phyloP scores from a whole-genome alignment of 2,113 vertebrate species.

The Limanda limanda region DNA sequence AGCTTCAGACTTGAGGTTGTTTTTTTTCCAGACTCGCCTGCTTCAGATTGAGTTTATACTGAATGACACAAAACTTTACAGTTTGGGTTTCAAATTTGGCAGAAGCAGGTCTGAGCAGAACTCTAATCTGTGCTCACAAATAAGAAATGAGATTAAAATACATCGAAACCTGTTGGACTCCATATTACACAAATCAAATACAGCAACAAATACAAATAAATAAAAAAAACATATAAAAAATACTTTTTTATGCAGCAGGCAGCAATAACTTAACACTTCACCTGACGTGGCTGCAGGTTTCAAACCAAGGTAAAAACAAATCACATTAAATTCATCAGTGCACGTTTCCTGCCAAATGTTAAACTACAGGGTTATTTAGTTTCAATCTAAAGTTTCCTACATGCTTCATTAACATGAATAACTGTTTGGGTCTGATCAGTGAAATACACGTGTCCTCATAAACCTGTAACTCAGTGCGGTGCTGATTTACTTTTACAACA shows the following conservation, averaged over 20 bases:
- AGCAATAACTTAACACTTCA: slow-evolving; percentile 17
- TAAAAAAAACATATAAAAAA: neutral
- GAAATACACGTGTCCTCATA: slow-evolving; percentile 24
- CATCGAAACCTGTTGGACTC: neutral
- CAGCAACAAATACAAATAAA: neutral
- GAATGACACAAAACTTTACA: neutral
- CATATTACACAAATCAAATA: neutral
- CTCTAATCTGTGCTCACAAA: neutral
- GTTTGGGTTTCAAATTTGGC: neutral
- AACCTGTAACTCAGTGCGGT: neutral
- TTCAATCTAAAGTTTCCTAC: slow-evolving; percentile 8
- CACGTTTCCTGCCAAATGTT: slow-evolving; percentile 12
- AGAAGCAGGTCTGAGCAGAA: neutral
- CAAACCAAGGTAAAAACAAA: neutral
- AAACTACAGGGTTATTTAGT: slow-evolving; percentile 10
- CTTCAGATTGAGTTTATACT: no score
- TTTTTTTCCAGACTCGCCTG: no score
- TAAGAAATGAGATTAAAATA: neutral
- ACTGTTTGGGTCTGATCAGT: slow-evolving; percentile 19
- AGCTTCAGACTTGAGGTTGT: no score
- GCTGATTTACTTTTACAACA: neutral
- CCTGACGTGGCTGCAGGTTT: no score
- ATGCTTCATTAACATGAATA: slow-evolving; percentile 26
- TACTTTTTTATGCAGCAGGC: slow-evolving; percentile 36
- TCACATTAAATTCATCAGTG: slow-evolving; percentile 10